phyloP scores from a whole-genome alignment of 2,797 vertebrate species.

The Peromyscus aztecus region DNA sequence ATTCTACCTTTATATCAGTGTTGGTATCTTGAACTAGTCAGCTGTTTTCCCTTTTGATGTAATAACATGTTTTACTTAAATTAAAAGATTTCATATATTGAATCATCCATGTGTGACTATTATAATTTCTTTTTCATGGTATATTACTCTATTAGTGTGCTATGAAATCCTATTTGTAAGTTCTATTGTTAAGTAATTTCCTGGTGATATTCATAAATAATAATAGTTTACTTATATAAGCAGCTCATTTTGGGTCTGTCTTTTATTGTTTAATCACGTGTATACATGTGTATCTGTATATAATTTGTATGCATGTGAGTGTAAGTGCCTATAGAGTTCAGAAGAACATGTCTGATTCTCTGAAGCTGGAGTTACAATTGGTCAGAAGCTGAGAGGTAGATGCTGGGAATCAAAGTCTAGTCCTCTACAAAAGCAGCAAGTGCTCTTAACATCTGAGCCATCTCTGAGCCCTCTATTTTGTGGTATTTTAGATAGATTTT shows the following conservation, averaged over 20 bases:
- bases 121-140: neutral
- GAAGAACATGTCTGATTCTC: neutral
- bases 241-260: neutral
- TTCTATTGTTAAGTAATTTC: neutral
- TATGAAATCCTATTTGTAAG: neutral
- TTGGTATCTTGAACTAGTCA: neutral
- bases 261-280: neutral
- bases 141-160: neutral
- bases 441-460: neutral
- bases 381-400: neutral
- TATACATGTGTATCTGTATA: neutral
- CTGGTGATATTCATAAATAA: neutral
- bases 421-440: neutral
- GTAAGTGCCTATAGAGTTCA: neutral
- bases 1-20: neutral
- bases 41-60: neutral
- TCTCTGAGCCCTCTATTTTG: neutral
- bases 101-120: neutral
- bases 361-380: neutral
- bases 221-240: neutral
- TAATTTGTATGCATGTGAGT: neutral
- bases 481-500: neutral
- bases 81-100: neutral
- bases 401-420: neutral
- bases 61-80: neutral